Evolutionary conservation across 2,113 vertebrate genomes (phyloP), one percentile per base, ranked within the genome.

Genomic region (Bubo scandiacus): DNA sequence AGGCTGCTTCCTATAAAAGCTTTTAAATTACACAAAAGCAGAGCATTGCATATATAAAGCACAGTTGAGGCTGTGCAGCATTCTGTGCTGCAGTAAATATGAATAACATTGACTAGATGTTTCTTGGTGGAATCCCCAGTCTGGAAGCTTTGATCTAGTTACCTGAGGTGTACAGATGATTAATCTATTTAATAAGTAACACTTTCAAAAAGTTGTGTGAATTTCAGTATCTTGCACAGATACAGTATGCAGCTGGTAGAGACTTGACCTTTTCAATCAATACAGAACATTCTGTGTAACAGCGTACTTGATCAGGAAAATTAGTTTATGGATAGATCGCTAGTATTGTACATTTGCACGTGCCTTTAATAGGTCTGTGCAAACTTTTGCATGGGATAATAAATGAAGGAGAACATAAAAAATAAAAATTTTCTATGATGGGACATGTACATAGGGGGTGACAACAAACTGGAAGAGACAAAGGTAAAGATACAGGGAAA

Each of bases 211-310:
- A 55, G 25, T 8, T 81, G 49, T n/a, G 47, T 47, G 18, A 73
- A 94, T 88, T 92, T 90, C 63, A 86, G 10, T 73, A 54, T 72
- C 52, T 52, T 88, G 71, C 32, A 20, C 78, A 83, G 67, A 82
- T 62, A 82, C 52, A 4, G 15, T 25, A 52, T n/a, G n/a, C 67
- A 93, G 72, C 86, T 94, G 63, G 72, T 23, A 92, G 22, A 62
- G 72, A 59, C 43, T 45, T 86, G 38, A 90, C 71, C 88, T 93
- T 92, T 96, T 74, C 67, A 78, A 88, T 79, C 57, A 96, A 86
- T 49, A 71, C 19, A 86, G 68, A 52, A 67, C 38, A 17, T 81
- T 86, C 63, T 71, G 80, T 67, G 51, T 84, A 84, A 81, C 32
- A 58, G 72, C 72, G 86, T 11, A 55, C 62, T 63, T 74, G 59